Percentiles rank a stretch among this genome's conserved stretches.
phyloP scores from a whole-genome alignment of 2,797 vertebrate genomes.

The Schizothorax lantsangensis region DNA sequence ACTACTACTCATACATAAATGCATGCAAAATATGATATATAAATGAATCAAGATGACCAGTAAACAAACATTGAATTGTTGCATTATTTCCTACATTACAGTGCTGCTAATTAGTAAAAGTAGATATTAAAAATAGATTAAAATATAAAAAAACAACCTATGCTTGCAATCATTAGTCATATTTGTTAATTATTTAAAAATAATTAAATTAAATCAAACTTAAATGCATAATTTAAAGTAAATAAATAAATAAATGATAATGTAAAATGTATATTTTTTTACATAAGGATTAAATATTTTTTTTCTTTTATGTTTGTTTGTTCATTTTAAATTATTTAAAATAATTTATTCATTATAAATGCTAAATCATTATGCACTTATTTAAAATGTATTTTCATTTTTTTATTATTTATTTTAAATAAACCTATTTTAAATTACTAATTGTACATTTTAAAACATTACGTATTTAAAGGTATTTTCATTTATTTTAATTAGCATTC shows the following conservation, averaged over 20 bases:
- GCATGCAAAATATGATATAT: conserved; percentile 20
- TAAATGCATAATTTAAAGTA: not conserved
- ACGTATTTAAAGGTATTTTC: not conserved
- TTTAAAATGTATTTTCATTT: not conserved
- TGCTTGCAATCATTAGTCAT: not conserved
- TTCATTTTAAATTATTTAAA: too few relatives aligned
- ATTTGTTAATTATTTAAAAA: not conserved
- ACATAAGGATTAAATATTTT: not conserved
- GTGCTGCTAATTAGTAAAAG: not conserved
- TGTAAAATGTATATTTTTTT: too few relatives aligned
- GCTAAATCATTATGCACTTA: not conserved
- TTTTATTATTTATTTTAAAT: not conserved
- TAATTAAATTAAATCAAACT: too few relatives aligned
- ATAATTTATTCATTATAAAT: too few relatives aligned
- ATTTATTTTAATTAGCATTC: not conserved
- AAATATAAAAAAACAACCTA: not conserved
- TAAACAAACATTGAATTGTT: not conserved
- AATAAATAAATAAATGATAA: not conserved
- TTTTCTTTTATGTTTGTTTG: too few relatives aligned
- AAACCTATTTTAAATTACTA: not conserved
- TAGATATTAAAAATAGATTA: not conserved
- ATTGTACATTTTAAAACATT: not conserved
- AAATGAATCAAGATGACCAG: not conserved
- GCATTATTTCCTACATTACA: not conserved
- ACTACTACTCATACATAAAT: not conserved